phyloP scores from a whole-genome alignment of 1,140 invertebrate species.

The Aphelenchoides fujianensis region DNA sequence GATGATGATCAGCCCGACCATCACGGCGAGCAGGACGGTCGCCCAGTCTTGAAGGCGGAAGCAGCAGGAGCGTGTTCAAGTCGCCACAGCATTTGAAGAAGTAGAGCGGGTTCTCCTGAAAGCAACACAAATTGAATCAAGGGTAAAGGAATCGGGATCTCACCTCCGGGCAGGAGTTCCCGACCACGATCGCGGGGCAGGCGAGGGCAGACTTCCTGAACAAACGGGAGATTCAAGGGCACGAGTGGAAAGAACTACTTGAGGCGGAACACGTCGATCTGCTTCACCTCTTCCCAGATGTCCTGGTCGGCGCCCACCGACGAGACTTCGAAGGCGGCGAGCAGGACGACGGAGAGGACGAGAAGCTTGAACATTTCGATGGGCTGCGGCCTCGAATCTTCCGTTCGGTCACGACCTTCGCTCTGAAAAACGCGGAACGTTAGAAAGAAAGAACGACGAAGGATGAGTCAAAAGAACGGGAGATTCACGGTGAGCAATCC shows the following conservation, averaged over 20 bases:
- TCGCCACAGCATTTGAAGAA: constrained; percentile 47
- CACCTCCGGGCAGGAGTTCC: not conserved
- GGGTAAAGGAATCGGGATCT: not conserved
- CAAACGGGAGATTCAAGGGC: not conserved
- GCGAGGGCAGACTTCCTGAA: not conserved
- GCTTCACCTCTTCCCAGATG: not conserved
- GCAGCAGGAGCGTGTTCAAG: constrained; percentile 35
- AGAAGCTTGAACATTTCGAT: not conserved
- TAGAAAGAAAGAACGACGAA: too few relatives aligned
- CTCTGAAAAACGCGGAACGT: not conserved
- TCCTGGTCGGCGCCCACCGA: not conserved
- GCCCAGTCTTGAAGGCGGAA: constrained; percentile 47
- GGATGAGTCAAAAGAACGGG: too few relatives aligned
- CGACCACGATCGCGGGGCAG: not conserved
- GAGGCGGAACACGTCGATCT: not conserved
- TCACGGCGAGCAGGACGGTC: constrained; percentile 31
- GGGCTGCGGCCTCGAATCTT: too few relatives aligned
- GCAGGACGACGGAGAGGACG: not conserved
- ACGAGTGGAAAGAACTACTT: not conserved
- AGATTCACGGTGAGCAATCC: too few relatives aligned
- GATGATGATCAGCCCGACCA: constrained; percentile 38
- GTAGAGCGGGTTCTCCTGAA: constrained; percentile 25
- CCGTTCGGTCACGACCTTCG: not conserved
- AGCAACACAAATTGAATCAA: not conserved
- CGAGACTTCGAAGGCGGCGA: not conserved